Conservation (phyloP, 1,140 invertebrate genomes). For the Aphelinus certus region DNA sequence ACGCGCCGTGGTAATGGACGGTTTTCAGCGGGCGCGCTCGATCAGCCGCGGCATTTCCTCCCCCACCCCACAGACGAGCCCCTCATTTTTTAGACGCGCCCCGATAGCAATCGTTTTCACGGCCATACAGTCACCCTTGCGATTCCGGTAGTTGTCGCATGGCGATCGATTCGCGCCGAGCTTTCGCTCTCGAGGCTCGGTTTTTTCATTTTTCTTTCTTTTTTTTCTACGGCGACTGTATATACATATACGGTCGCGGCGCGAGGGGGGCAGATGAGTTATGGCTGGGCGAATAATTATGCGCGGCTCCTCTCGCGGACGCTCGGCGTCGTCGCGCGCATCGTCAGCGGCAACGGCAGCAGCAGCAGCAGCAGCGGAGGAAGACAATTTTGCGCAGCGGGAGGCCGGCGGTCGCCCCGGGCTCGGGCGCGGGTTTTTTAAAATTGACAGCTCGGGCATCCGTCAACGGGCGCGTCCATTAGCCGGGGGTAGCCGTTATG, state of each 20-base stretch:
- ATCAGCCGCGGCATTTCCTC: neutral
- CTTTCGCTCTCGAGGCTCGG: too few relatives aligned
- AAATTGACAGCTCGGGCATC: constrained; percentile 60
- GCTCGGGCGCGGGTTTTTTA: constrained; percentile 51
- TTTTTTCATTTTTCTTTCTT: too few relatives aligned
- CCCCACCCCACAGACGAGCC: neutral
- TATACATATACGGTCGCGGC: too few relatives aligned
- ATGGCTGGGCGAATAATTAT: constrained; percentile 64
- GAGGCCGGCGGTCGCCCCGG: constrained; percentile 53
- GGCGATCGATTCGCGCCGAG: too few relatives aligned
- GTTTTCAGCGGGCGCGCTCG: constrained; percentile 3
- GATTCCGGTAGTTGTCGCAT: constrained; percentile 38
- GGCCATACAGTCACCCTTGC: neutral
- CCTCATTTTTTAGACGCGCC: neutral
- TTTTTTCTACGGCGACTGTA: too few relatives aligned
- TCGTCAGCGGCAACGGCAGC: neutral
- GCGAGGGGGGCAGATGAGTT: constrained; percentile 52
- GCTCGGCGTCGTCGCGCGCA: constrained; percentile 43
- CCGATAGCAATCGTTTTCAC: neutral
- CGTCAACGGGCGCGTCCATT: constrained; percentile 48
- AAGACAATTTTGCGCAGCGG: constrained; percentile 67
- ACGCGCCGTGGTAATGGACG: constrained; percentile 5
- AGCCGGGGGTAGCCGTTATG: constrained; percentile 55
- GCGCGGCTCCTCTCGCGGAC: constrained; percentile 54
- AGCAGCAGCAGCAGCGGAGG: constrained; percentile 48